Percentiles rank a stretch among this genome's conserved stretches.
Evolutionary conservation across 2,797 vertebrate genomes (phyloP).

Genomic region (Botia almorhae): DNA sequence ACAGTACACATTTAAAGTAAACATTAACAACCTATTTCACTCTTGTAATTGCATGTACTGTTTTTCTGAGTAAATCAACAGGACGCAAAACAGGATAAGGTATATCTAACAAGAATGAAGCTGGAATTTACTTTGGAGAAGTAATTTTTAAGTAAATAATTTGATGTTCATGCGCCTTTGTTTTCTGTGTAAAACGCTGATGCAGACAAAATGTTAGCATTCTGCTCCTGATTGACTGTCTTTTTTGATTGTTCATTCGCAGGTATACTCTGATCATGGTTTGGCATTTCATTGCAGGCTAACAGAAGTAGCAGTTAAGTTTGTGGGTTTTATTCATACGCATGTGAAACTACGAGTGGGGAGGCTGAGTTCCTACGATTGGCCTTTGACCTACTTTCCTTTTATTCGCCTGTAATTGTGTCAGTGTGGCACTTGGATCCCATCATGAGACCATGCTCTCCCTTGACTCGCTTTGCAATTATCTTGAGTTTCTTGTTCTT

Average conservation of each 20-base stretch:
- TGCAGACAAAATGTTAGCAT: background rate
- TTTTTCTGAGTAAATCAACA: background rate
- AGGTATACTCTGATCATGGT: background rate
- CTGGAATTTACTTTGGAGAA: background rate
- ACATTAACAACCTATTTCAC: background rate
- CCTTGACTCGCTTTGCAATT: background rate
- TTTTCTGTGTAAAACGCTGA: background rate
- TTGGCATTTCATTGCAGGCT: conserved; percentile 8
- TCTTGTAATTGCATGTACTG: background rate
- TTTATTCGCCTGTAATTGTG: conserved; percentile 33
- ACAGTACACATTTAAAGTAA: background rate
- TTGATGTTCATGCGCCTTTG: background rate
- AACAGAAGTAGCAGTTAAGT: background rate
- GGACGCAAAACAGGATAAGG: background rate
- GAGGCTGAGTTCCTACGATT: conserved; percentile 18
- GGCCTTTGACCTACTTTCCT: conserved; percentile 51
- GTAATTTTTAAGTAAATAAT: background rate
- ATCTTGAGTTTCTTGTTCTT: background rate
- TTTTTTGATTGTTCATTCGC: background rate
- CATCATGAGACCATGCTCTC: background rate
- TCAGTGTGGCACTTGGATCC: conserved; percentile 36
- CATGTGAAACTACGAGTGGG: background rate
- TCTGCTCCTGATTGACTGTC: background rate
- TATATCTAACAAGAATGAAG: background rate
- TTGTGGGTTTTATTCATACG: background rate